Evolutionary conservation across 35 echinoderm and acorn worm genomes (phyloP).

Genomic region (Holothuria glaberrima): DNA sequence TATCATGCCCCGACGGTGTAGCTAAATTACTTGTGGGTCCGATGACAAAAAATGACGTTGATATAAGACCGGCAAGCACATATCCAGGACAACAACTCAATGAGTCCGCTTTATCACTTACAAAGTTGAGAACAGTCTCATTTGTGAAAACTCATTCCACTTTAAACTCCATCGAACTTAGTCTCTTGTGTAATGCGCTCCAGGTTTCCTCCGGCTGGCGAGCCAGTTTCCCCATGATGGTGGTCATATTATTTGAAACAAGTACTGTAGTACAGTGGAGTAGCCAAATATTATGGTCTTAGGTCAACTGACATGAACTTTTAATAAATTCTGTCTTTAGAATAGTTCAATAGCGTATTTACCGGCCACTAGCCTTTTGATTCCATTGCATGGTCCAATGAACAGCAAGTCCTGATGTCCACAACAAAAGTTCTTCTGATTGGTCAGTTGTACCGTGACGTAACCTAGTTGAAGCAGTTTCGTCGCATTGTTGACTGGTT

Average conservation of each 20-base stretch:
- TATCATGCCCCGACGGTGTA: not conserved
- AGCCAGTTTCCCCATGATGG: not conserved
- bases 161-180: not conserved
- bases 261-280: too few species aligned
- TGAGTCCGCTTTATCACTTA: not conserved
- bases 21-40: not conserved
- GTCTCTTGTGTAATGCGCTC: not conserved
- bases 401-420: too few species aligned
- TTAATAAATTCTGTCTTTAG: too few species aligned
- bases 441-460: too few species aligned
- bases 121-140: not conserved
- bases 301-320: too few species aligned
- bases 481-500: too few species aligned
- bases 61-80: not conserved
- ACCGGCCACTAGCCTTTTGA: too few species aligned
- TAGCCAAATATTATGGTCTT: too few species aligned
- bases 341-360: too few species aligned
- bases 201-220: conserved; percentile 15
- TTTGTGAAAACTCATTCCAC: not conserved
- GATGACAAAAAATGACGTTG: not conserved
- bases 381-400: too few species aligned
- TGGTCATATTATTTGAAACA: not conserved
- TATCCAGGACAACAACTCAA: conserved; percentile 25
- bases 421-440: too few species aligned
- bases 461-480: too few species aligned